Percentiles rank a stretch among this genome's conserved stretches.
phyloP scores from a whole-genome alignment of 37 sponge, comb jelly and placozoan species.

The Geodia barretti region DNA sequence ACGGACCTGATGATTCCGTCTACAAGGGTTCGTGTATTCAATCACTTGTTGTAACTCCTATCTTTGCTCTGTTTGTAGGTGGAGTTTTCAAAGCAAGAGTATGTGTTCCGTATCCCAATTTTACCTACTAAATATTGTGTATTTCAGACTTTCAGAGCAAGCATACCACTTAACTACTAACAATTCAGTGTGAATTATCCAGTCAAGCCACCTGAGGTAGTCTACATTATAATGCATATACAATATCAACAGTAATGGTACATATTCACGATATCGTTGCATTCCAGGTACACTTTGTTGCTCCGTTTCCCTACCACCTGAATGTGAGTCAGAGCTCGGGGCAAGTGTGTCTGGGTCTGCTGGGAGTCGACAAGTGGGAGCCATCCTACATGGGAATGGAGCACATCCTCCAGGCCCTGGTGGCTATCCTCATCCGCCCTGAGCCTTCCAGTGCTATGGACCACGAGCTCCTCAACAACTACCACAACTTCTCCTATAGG shows the following conservation, averaged over 20 bases:
- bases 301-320: constrained; percentile 29
- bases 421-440: constrained; percentile 12
- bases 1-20: constrained; percentile 19
- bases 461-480: constrained; percentile 4
- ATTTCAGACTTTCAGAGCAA: background rate
- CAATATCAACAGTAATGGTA: background rate
- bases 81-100: constrained; percentile 9
- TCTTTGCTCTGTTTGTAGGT: background rate
- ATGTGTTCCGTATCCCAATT: constrained; percentile 15
- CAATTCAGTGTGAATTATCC: constrained; percentile 7
- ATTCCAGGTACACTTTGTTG: constrained; percentile 14
- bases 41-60: background rate
- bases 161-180: background rate
- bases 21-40: background rate
- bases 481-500: background rate
- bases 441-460: constrained; percentile 16
- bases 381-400: background rate
- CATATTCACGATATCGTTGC: background rate
- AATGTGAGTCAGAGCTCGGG: constrained; percentile 33
- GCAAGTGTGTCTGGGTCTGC: constrained; percentile 21
- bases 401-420: constrained; percentile 11
- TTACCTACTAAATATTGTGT: background rate
- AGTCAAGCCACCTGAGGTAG: constrained; percentile 22
- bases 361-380: constrained; percentile 24
- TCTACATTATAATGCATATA: background rate